Percentiles rank a stretch among this genome's conserved stretches.
These are phyloP conservation scores for Notocelia uddmanniana DNA, from an alignment of 2,888 invertebrate species.

Conservation along the genomic window DNA sequence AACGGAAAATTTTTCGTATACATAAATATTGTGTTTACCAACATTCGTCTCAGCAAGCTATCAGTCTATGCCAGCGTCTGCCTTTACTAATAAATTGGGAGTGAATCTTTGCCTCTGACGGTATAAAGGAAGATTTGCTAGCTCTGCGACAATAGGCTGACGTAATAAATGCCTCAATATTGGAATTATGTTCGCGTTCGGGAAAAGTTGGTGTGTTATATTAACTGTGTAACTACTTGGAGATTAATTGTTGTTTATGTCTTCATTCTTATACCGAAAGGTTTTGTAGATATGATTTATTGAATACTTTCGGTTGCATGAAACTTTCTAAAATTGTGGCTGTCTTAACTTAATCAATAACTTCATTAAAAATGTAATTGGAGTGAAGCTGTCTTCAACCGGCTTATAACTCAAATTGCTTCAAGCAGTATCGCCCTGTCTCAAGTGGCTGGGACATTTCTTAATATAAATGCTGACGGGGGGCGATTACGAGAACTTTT, in stretches of 20 bases:
- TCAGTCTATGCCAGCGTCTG: constrained; percentile 28
- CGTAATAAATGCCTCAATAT: constrained; percentile 32
- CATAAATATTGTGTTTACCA: constrained; percentile 5
- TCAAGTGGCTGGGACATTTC: constrained; percentile 59
- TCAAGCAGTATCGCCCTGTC: constrained; percentile 14
- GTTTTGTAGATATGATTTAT: background rate
- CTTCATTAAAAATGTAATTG: background rate
- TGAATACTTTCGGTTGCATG: no score
- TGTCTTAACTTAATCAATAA: background rate
- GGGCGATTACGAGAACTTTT: constrained; percentile 60
- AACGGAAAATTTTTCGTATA: background rate
- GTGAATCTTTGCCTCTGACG: constrained; percentile 22
- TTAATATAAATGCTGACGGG: constrained; percentile 57
- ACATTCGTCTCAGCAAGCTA: constrained; percentile 7
- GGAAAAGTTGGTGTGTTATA: constrained; percentile 12
- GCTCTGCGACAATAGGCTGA: constrained; percentile 10
- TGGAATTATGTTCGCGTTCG: constrained; percentile 2
- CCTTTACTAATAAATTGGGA: constrained; percentile 32
- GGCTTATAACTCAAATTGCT: constrained; percentile 25
- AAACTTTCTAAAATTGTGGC: background rate
- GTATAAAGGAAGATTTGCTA: constrained; percentile 37
- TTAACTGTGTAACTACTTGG: background rate
- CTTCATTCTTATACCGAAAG: background rate
- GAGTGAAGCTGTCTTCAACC: background rate
- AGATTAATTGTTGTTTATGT: constrained; percentile 1